Conservation (phyloP, 2,888 invertebrate species). For the Sinohyriopsis cumingii region DNA sequence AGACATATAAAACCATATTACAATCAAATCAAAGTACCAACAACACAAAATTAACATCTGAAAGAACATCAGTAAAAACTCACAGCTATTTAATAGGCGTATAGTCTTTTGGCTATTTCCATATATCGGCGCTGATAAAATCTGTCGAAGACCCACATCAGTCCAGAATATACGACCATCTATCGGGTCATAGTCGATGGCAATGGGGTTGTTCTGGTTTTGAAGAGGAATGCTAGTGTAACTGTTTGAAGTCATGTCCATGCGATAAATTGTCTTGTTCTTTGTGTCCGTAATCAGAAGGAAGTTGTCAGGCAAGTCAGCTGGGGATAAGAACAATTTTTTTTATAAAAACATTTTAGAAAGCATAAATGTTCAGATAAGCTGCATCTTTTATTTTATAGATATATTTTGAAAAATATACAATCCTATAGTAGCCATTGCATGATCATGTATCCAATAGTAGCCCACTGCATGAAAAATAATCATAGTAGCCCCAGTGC, state of each 20-base stretch:
- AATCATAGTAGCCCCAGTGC: too few species aligned
- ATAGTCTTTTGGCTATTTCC: slow-evolving; percentile 42
- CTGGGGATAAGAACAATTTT: slow-evolving; percentile 19
- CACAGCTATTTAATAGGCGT: slow-evolving; percentile 40
- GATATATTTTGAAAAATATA: too few species aligned
- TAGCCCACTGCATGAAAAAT: too few species aligned
- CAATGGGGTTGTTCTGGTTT: slow-evolving; percentile 80
- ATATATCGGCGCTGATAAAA: slow-evolving; percentile 47
- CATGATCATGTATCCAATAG: too few species aligned
- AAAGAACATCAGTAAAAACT: slow-evolving; percentile 1
- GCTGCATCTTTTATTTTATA: too few species aligned
- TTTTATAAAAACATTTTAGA: too few species aligned
- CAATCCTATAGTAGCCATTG: too few species aligned
- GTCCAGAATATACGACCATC: slow-evolving; percentile 83
- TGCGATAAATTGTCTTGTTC: slow-evolving; percentile 81
- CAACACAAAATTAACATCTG: too few species aligned
- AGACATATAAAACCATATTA: too few species aligned
- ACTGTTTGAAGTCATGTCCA: slow-evolving; percentile 79
- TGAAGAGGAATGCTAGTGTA: slow-evolving; percentile 44
- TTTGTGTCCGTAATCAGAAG: slow-evolving; percentile 56
- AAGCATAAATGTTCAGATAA: too few species aligned
- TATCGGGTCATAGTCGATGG: slow-evolving; percentile 88
- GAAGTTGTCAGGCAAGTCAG: slow-evolving; percentile 50
- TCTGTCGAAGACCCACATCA: slow-evolving; percentile 76
- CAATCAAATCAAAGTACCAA: too few species aligned